phyloP scores from a whole-genome alignment of 2,113 vertebrate genomes.

The pig (Sus scrofa) region DNA sequence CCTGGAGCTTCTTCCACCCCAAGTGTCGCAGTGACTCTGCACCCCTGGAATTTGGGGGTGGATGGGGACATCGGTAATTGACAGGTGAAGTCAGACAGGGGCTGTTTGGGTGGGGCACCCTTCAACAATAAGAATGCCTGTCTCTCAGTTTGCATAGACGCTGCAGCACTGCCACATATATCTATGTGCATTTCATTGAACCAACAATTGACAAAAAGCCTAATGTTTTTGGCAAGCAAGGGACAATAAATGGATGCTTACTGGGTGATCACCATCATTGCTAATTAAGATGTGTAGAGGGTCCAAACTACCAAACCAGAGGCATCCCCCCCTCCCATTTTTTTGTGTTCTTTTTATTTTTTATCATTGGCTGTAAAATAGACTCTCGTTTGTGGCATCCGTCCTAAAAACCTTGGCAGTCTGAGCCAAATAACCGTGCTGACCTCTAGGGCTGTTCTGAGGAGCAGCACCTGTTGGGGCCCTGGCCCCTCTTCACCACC shows the following conservation, averaged over 20 bases:
- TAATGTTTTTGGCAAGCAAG: not conserved
- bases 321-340: too few relatives aligned
- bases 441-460: not conserved
- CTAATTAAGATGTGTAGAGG: not conserved
- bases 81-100: not conserved
- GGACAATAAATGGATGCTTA: not conserved
- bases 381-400: not conserved
- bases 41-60: not conserved
- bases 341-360: not conserved
- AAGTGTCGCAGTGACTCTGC: not conserved
- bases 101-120: not conserved
- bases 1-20: not conserved
- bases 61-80: not conserved
- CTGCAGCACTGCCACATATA: not conserved
- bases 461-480: not conserved
- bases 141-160: not conserved
- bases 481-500: not conserved
- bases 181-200: not conserved
- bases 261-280: not conserved
- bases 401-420: not conserved
- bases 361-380: not conserved
- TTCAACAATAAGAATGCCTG: accelerated
- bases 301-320: too few relatives aligned
- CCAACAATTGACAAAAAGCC: not conserved
- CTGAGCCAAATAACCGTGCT: not conserved